A percentile compares a stretch with the other conserved stretches of the same genome.
phyloP scores from a whole-genome alignment of 1,140 invertebrate genomes.

The Pseudomyrmex dendroicus region DNA sequence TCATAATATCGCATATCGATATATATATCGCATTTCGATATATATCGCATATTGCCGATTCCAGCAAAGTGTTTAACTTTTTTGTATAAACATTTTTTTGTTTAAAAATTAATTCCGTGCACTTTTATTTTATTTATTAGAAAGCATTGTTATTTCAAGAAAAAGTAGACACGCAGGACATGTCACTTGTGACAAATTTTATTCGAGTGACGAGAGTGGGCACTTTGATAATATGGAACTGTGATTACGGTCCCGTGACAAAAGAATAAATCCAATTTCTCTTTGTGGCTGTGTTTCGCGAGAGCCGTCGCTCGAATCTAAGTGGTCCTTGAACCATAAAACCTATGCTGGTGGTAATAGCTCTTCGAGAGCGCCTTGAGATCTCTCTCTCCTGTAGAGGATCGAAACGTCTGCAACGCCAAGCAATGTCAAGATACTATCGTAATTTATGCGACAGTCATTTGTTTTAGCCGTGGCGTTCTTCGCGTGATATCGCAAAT shows the following conservation, averaged over 20 bases:
- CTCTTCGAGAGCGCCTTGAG: constrained; percentile 54
- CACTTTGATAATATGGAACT: neutral
- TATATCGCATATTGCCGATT: too few relatives aligned
- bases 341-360: constrained; percentile 60
- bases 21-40: too few relatives aligned
- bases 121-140: too few relatives aligned
- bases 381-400: constrained; percentile 44
- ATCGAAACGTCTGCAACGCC: constrained; percentile 50
- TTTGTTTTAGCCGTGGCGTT: constrained; percentile 70
- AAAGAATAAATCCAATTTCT: constrained; percentile 48
- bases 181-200: neutral
- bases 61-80: too few relatives aligned
- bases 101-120: too few relatives aligned
- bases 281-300: constrained; percentile 25
- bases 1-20: too few relatives aligned
- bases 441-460: constrained; percentile 75
- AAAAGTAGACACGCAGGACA: neutral
- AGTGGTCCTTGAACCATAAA: constrained; percentile 43
- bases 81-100: too few relatives aligned
- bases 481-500: constrained; percentile 57
- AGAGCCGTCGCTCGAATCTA: constrained; percentile 41
- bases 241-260: neutral
- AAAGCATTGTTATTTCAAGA: neutral
- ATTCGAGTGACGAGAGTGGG: neutral
- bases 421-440: constrained; percentile 68